These are phyloP conservation scores for Rotaria sp. DNA, from an alignment of 2,888 invertebrate species.

Conservation along the genomic window DNA sequence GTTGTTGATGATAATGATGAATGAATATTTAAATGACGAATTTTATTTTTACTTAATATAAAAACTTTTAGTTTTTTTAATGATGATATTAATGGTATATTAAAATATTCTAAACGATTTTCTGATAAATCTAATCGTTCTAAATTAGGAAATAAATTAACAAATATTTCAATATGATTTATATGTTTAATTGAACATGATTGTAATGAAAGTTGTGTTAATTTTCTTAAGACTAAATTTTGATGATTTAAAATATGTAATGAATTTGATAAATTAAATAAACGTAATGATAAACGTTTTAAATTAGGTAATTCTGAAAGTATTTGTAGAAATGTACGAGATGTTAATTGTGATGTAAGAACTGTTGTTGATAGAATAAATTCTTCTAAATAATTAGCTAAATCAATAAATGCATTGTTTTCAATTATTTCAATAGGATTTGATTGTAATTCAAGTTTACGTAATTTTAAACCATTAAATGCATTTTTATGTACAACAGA, in stretches of 20 bases:
- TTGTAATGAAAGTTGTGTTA: slow-evolving; percentile 5
- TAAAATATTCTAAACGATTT: slow-evolving; percentile 7
- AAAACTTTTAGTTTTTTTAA: slow-evolving; percentile 18
- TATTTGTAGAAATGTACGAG: background rate
- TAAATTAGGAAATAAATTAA: slow-evolving; percentile 4
- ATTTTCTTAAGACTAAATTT: background rate
- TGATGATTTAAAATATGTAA: background rate
- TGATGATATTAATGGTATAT: background rate
- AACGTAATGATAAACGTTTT: slow-evolving; percentile 27
- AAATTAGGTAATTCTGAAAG: slow-evolving; percentile 1
- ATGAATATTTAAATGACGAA: slow-evolving; percentile 9
- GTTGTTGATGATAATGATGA: background rate
- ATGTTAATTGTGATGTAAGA: background rate
- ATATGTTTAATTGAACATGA: background rate
- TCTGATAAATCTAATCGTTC: slow-evolving; percentile 30
- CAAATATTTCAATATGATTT: background rate
- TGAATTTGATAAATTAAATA: background rate
- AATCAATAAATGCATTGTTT: slow-evolving; percentile 33
- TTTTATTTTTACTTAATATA: slow-evolving; percentile 15
- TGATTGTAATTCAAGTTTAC: slow-evolving; percentile 33
- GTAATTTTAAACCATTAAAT: slow-evolving; percentile 39
- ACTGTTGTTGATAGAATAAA: slow-evolving; percentile 25
- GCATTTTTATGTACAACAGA: slow-evolving; percentile 13
- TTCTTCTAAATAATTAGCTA: slow-evolving; percentile 41
- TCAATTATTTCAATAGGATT: slow-evolving; percentile 37